Evolutionary conservation across 2,113 vertebrate species (phyloP), one percentile per base, ranked within the genome.

Genomic region (Shinisaurus crocodilurus): DNA sequence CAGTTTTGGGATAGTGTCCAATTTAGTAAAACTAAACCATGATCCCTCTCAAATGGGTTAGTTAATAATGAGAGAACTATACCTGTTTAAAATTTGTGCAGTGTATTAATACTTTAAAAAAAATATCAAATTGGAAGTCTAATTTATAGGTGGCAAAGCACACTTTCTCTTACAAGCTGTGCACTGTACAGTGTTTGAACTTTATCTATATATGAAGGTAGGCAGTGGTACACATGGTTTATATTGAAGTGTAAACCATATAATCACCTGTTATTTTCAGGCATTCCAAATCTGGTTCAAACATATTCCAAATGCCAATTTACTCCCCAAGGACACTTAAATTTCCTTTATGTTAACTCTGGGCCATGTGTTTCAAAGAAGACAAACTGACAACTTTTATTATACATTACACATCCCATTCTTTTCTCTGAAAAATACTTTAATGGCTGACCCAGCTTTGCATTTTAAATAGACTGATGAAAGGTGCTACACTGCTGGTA

Each of bases 201-300:
- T 83, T 91, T 85, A 90, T 63, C 2, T 40, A 70, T 40, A 54
- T 92, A 91, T 48, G 76, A 93, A 84, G 23, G 12, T 60, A 88
- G 15, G 25, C 16, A 75, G 48, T n/a, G 54, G 1, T 80, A 60
- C 85, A 91, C 3, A 63, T 90, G 93, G n/a, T 87, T 94, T 91
- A 90, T 89, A 92, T 91, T 94, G 4, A 92, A 92, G 80, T 48
- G 40, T 9, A 80, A 91, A 93, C 23, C 89, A 80, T 72, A 74
- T 77, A 92, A 88, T 92, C 70, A 92, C 67, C 65, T 94, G 43
- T 87, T 94, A 25, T 87, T 95, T 94, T 74, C 84, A 93, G 87
- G 3, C 70, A 77, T 92, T 94, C 79, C 90, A 81, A 92, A 91
- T 67, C 75, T 86, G 23, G 1, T 92, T 94, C 85, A 93, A 93